Evolutionary conservation across 23 tunicate species (phyloP), one percentile per base, ranked within the genome.

Genomic region (Aplidium turbinatum): DNA sequence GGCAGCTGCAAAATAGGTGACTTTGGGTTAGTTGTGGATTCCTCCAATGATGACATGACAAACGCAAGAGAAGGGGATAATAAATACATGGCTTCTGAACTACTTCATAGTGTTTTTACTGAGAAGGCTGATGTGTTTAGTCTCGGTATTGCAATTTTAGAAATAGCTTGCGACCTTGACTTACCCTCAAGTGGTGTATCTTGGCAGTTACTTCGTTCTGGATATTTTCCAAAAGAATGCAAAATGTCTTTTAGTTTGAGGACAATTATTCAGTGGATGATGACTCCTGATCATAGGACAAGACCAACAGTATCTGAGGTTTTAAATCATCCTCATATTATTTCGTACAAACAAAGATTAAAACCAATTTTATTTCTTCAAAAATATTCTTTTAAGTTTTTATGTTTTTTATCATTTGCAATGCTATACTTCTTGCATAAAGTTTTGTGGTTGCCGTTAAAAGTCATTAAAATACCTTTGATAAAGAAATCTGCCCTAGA

Each of bases 61-160:
- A 72, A 89, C 61, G 87, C 88, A 23, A 68, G 80, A 35, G 96
- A 89, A 63, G 96, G 96, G 0, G 96, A 89, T 39, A 89, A 89
- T 50, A 89, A 77, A 36, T 89, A 89, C 69, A 89, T 89, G 87
- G 96, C 96, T 18, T 84, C 88, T 7, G 96, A 89, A 38, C 36
- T 89, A 38, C 57, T 89, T 13, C 47, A 76, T 1, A 76, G 84
- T 27, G 84, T 76, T 6, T 89, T 82, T 58, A 52, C 96, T 23
- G 66, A 72, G 0, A 89, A 89, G 50, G 96, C 96, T 20, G 96
- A 89, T 33, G 96, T 89, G 0, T 89, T 82, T 60, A 89, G 96
- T 53, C 84, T 89, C 35, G 96, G 96, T 13, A 89, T 89, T 52
- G 77, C 96, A 0, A 54, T 89, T 33, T 69, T 89, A 27, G 96